Evolutionary conservation across 2,113 vertebrate species (phyloP), one percentile per base, ranked within the genome.

Genomic region (Taurulus bubalis): DNA sequence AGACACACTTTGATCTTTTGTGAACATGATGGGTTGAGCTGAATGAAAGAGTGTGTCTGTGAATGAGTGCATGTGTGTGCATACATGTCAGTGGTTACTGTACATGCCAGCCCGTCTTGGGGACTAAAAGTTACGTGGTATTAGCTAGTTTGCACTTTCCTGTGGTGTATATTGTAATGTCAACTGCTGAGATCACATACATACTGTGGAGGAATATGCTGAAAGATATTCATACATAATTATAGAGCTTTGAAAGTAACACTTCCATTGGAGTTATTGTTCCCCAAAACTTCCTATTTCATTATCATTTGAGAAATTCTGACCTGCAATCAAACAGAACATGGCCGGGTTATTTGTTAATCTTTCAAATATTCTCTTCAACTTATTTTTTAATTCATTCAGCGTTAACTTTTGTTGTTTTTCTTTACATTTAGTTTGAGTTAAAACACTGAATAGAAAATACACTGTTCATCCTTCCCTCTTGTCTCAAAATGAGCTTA

Each of bases 1-100:
- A 91, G 89, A 91, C 87, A 85, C 74, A 91, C 89, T 93, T 93
- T 93, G 91, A 93, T 92, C 91, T 90, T 93, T 92, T 91, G 90
- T 92, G 82, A 92, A 88, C 32, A 63, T 72, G 81, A 90, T 79
- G 91, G 85, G 72, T n/a, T 78, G 82, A 90, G 84, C 83, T 80
- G 68, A 86, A 87, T 85, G 80, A 91, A 79, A 70, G 77, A 82
- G 81, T 26, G 68, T 84, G 77, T 79, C 63, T 80, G 66, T 86
- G 88, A 89, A 85, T 84, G 74, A 80, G 71, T 82, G 71, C 45
- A 67, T 76, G 68, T 80, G 85, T 79, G 76, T 72, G 55, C 67
- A 24, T 58, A 38, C 7, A 4, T 53, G 47, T 30, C 65, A 60
- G 53, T 75, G 69, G 68, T 72, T 80, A 71, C 71, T 80, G 68